Evolutionary conservation across 2,888 invertebrate genomes (phyloP).

Genomic region (Zaprionus lineosus): DNA sequence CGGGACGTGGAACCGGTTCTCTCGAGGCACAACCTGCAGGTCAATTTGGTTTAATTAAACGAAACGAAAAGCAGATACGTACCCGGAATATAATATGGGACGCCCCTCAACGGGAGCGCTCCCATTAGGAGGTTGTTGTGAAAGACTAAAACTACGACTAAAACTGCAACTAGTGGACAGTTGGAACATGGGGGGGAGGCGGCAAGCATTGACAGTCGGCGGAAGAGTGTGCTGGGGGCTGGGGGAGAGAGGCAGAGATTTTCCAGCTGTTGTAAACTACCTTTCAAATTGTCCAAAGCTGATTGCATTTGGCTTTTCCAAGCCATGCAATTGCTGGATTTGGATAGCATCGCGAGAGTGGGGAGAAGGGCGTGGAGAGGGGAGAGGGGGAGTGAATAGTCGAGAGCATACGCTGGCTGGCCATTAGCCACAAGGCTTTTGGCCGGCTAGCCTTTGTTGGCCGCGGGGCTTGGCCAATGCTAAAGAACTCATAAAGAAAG

Average conservation of each 20-base stretch:
- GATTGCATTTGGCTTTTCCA: slow-evolving; percentile 44
- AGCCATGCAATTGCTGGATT: slow-evolving; percentile 45
- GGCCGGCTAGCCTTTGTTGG: slow-evolving; percentile 47
- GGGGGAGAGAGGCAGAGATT: neutral
- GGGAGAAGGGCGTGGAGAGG: slow-evolving; percentile 35
- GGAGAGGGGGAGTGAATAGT: slow-evolving; percentile 28
- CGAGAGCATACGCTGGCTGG: no score
- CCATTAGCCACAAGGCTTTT: slow-evolving; percentile 63
- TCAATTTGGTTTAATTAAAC: slow-evolving; percentile 69
- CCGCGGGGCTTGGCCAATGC: slow-evolving; percentile 54
- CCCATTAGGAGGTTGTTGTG: no score
- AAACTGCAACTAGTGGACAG: no score
- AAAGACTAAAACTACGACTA: no score
- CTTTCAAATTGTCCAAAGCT: slow-evolving; percentile 53
- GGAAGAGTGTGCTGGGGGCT: neutral
- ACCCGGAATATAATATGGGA: slow-evolving; percentile 20
- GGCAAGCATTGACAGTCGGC: slow-evolving; percentile 22
- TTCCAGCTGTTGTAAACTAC: slow-evolving; percentile 15
- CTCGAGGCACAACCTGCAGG: slow-evolving; percentile 51
- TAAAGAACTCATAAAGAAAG: slow-evolving; percentile 68
- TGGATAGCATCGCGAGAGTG: slow-evolving; percentile 5
- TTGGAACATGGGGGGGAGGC: slow-evolving; percentile 1
- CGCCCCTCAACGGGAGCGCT: slow-evolving; percentile 9
- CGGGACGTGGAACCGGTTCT: slow-evolving; percentile 49
- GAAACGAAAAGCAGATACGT: slow-evolving; percentile 22